Evolutionary conservation across 2,888 invertebrate genomes (phyloP), one percentile per base, ranked within the genome.

Genomic region (Druceiella hillmani): DNA sequence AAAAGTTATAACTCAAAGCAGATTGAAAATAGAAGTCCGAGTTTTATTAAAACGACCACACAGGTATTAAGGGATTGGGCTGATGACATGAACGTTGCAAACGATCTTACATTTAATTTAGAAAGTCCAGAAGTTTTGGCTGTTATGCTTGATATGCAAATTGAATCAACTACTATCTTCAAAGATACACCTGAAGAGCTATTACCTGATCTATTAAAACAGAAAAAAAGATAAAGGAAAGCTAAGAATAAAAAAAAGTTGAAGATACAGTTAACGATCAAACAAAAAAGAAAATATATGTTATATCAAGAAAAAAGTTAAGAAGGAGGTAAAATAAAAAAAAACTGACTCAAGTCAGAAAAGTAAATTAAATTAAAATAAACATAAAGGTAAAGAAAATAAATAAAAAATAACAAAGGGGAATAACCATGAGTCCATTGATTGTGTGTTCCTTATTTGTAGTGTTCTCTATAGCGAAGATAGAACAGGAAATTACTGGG

Each of bases 381-480:
- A 30, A 7, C 11, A 30, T 15, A 17, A 9, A 32, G 32, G 9
- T 32, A 32, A 32, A 32, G 32, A 32, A 32, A 32, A 17, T 32
- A 11, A 32, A 17, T 32, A n/a, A 17, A 32, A 16, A 32, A 32
- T 17, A 32, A 13, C 17, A 32, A n/a, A 32, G 20, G 11, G 10
- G 11, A 32, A 32, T 32, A 32, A 32, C 17, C 20, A 32, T 20
- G 17, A 32, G 9, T 32, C 20, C 32, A 32, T 17, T 32, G 32
- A 32, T 20, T 32, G 32, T 11, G 17, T 17, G 32, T 32, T 17
- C 32, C 32, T 32, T 32, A 17, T 32, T 11, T 17, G 17, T n/a
- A n/a, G n/a, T 32, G 16, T 32, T 17, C 32, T 30, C 15, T 30
- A 30, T n/a, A 30, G 13, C 12, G 15, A 30, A 30, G 30, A 30